Evolutionary conservation across 2,113 vertebrate genomes (phyloP).

Genomic region (Xyrauchen texanus): DNA sequence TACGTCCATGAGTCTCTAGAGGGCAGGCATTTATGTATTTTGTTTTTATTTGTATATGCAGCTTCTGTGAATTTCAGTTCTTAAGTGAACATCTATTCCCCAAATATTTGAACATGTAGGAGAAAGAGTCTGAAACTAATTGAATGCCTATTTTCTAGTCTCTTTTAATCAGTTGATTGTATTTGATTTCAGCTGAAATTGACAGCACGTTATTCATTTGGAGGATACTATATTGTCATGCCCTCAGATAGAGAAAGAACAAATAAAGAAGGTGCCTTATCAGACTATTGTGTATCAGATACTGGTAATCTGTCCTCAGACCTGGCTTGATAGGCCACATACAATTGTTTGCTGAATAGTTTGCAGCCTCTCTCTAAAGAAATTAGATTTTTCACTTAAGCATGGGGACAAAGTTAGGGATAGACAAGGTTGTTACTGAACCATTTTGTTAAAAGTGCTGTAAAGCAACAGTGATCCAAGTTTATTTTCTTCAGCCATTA

Average conservation of each 20-base stretch:
- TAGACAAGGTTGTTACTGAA: slow-evolving; percentile 5
- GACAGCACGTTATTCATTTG: slow-evolving; percentile 2
- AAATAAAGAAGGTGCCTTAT: slow-evolving; percentile 51
- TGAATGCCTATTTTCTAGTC: slow-evolving; percentile 2
- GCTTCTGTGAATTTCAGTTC: background rate
- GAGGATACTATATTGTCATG: slow-evolving; percentile 13
- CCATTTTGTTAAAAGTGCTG: slow-evolving; percentile 15
- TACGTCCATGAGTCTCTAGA: slow-evolving; percentile 60
- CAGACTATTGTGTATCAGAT: slow-evolving; percentile 31
- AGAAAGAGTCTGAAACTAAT: slow-evolving; percentile 22
- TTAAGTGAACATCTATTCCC: background rate
- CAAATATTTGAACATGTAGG: slow-evolving; percentile 16
- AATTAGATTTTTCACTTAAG: slow-evolving; percentile 14
- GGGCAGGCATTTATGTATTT: slow-evolving; percentile 60
- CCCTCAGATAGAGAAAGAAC: slow-evolving; percentile 31
- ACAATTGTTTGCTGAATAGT: background rate
- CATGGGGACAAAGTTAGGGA: slow-evolving; percentile 2
- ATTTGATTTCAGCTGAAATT: slow-evolving; percentile 17
- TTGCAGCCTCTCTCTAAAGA: background rate
- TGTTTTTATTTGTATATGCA: slow-evolving; percentile 29
- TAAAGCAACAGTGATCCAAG: background rate
- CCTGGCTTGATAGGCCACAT: background rate
- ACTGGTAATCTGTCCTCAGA: slow-evolving; percentile 36
- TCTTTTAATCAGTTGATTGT: slow-evolving; percentile 9
- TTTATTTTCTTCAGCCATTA: slow-evolving; percentile 4